Percentiles rank a stretch among this genome's conserved stretches.
phyloP scores from a whole-genome alignment of 2,888 invertebrate species.

The Galerucella pusilla region DNA sequence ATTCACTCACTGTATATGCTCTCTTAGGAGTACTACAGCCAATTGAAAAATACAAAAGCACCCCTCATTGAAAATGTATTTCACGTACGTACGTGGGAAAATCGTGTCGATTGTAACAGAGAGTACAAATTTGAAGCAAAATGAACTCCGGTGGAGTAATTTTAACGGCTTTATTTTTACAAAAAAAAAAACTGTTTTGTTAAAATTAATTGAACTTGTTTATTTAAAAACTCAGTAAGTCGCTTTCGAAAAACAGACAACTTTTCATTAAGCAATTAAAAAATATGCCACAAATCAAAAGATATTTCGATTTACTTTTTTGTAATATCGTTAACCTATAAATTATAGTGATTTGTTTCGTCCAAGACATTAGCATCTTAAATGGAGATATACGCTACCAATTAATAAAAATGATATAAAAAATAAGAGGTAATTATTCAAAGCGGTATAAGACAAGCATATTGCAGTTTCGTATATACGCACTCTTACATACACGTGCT shows the following conservation, averaged over 20 bases:
- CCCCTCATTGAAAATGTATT: too few relatives aligned
- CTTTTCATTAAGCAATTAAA: slow-evolving; percentile 4
- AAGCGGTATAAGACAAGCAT: slow-evolving; percentile 27
- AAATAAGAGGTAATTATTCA: slow-evolving; percentile 29
- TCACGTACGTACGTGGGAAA: too few relatives aligned
- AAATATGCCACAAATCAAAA: slow-evolving; percentile 1
- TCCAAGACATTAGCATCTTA: slow-evolving; percentile 2
- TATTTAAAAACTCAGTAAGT: not conserved
- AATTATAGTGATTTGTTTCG: slow-evolving; percentile 7
- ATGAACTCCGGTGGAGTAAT: too few relatives aligned
- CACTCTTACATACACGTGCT: slow-evolving; percentile 32
- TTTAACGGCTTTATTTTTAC: not conserved
- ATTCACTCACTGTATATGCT: too few relatives aligned
- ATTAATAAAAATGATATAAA: slow-evolving; percentile 24
- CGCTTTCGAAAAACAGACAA: not conserved
- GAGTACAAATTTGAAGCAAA: too few relatives aligned
- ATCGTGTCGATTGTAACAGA: too few relatives aligned
- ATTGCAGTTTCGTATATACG: slow-evolving; percentile 24
- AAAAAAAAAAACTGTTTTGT: not conserved
- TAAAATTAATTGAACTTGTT: not conserved
- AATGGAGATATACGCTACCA: slow-evolving; percentile 11
- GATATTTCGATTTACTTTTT: not conserved
- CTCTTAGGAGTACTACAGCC: too few relatives aligned
- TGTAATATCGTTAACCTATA: slow-evolving; percentile 6
- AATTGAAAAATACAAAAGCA: too few relatives aligned